A percentile compares a stretch with the other conserved stretches of the same genome.
These are phyloP conservation scores for Bujurquina vittata DNA, from an alignment of 2,113 vertebrate genomes.

Conservation along the genomic window DNA sequence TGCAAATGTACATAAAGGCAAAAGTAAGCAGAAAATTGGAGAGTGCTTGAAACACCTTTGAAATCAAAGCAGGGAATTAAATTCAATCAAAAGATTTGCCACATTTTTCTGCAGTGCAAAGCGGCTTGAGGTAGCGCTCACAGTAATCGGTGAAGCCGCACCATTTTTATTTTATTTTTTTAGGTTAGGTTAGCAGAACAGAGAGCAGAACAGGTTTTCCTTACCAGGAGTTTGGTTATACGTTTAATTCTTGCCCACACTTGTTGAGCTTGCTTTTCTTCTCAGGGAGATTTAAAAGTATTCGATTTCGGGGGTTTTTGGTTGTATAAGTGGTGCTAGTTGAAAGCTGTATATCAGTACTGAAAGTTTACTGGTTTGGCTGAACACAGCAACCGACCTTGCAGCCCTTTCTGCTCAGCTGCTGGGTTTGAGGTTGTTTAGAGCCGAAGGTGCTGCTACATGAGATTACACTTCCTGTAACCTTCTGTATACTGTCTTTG, in stretches of 20 bases:
- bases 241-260: not conserved
- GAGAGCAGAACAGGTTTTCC: not conserved
- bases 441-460: constrained; percentile 29
- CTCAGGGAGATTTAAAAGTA: not conserved
- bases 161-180: not conserved
- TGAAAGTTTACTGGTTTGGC: constrained; percentile 32
- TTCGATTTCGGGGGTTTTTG: not conserved
- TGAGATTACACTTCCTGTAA: constrained; percentile 48
- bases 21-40: not conserved
- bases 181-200: not conserved
- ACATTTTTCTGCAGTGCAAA: not conserved
- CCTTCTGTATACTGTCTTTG: constrained; percentile 34
- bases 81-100: not conserved
- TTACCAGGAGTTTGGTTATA: not conserved
- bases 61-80: not conserved
- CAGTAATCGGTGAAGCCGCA: not conserved
- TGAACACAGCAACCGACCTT: constrained; percentile 9
- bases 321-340: not conserved
- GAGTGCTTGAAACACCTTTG: not conserved
- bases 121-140: constrained; percentile 5
- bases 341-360: not conserved
- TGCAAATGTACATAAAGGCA: not conserved
- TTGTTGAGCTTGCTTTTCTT: not conserved
- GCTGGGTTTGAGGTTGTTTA: constrained; percentile 36
- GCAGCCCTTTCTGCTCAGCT: constrained; percentile 3